Conservation (phyloP, 2,113 vertebrate genomes). For the Rhea pennata region DNA sequence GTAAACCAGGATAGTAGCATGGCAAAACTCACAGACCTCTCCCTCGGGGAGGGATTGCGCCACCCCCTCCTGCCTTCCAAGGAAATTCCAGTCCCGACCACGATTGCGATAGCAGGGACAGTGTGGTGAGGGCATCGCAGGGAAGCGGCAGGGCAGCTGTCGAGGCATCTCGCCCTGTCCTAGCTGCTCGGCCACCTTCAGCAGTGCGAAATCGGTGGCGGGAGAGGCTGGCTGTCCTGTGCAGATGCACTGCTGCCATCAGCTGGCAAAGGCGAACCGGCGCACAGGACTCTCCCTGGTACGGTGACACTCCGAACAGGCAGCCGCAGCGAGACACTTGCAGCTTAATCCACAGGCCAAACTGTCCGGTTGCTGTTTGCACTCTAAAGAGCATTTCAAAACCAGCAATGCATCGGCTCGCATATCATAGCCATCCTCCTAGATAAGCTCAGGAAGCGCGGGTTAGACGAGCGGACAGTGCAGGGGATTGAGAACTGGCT, state of each 20-base stretch:
- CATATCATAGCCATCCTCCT: neutral
- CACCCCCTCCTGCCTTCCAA: rapidly evolving
- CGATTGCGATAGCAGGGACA: neutral
- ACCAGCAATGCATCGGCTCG: neutral
- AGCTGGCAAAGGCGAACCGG: conserved; percentile 4
- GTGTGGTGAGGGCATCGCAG: neutral
- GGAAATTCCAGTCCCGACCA: neutral
- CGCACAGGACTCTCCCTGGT: neutral
- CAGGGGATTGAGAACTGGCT: no score
- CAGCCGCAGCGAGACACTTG: neutral
- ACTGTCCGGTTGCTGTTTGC: neutral
- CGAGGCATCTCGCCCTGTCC: neutral
- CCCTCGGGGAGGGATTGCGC: neutral
- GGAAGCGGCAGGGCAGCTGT: neutral
- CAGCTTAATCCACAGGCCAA: rapidly evolving
- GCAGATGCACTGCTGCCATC: conserved; percentile 65
- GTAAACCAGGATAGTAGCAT: neutral
- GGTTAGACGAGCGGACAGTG: no score
- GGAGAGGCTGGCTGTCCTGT: neutral
- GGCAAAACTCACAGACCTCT: neutral
- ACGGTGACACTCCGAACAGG: neutral
- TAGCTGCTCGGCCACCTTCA: neutral
- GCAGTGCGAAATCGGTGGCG: neutral
- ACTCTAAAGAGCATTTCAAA: neutral
- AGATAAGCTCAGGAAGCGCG: no score